These are phyloP conservation scores for Diplazon laetatorius DNA, from an alignment of 2,888 invertebrate genomes.

Conservation along the genomic window DNA sequence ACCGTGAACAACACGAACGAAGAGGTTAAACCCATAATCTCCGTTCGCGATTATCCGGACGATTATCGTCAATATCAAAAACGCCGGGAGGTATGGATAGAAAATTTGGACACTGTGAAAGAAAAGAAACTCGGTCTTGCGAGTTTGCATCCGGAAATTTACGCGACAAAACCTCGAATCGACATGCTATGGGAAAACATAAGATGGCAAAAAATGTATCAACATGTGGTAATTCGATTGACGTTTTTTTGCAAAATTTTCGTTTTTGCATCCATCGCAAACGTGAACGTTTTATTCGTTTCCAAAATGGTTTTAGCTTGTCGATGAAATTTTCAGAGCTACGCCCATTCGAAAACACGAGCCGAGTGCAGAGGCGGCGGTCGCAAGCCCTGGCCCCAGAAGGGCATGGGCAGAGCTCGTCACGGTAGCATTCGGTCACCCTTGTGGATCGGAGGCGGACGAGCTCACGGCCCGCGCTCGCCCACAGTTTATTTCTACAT, in stretches of 20 bases:
- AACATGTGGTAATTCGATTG: slow-evolving; percentile 87
- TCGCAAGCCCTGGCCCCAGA: slow-evolving; percentile 98
- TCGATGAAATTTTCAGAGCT: slow-evolving; percentile 83
- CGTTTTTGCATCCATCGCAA: no score
- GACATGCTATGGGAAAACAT: slow-evolving; percentile 94
- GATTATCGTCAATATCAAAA: slow-evolving; percentile 82
- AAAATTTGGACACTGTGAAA: slow-evolving; percentile 90
- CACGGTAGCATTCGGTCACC: slow-evolving; percentile 97
- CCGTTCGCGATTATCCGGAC: slow-evolving; percentile 71
- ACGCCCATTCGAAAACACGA: slow-evolving; percentile 89
- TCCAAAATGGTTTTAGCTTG: neutral
- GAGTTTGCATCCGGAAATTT: slow-evolving; percentile 95
- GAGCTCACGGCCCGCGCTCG: slow-evolving; percentile 95
- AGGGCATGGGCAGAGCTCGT: slow-evolving; percentile 94
- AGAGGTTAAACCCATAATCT: slow-evolving; percentile 78
- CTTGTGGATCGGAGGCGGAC: slow-evolving; percentile 92
- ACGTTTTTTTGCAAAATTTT: neutral
- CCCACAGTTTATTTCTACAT: slow-evolving; percentile 97
- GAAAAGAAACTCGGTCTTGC: slow-evolving; percentile 92
- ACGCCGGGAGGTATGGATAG: slow-evolving; percentile 93
- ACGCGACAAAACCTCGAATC: slow-evolving; percentile 91
- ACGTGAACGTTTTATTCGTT: neutral
- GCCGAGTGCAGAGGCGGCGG: slow-evolving; percentile 96
- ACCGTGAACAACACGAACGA: neutral
- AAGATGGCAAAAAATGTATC: slow-evolving; percentile 92